Base-by-base conservation (phyloP, 2,888 invertebrate genomes). In the Choreutis nemorana region DNA sequence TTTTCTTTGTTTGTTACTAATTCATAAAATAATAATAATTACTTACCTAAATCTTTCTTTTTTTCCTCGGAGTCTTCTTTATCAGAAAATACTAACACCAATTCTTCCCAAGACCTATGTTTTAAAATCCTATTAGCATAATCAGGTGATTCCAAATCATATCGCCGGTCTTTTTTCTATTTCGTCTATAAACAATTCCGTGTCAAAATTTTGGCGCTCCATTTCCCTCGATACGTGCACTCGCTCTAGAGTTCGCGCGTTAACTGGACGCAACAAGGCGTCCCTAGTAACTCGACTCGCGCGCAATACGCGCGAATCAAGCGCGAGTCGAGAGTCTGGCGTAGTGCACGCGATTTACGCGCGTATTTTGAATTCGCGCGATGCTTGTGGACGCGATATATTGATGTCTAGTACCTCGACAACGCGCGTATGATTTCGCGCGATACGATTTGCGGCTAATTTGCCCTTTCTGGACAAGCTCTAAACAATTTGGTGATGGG, bases 101-200 rank as follows among this genome's bases (percentile, higher is more conserved):
- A 26, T 29, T 36, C 29, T 29, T 36, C 29, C 33, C 37, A 37
- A 23, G 28, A 21, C 27, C 32, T 30, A 8, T 30, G 13, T 30
- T 37, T 37, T 15, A 34, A 26, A 9, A 26, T 31, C 26, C 30
- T 35, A 30, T 39, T 32, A 5, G 35, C 18, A 35, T 37, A 39
- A 20, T 37, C 36, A 23, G 23, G 6, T 23, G 32, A 37, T 32
- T 32, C 33, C 23, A 34, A 16, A 29, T 39, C 31, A 32, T 34
- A 39, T 31, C 2, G 33, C 35, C 10, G 18, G 21, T 12, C 34
- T 30, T 29, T 34, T 36, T 6, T 36, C 33, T 6, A 37, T 21
- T 32, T 39, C 33, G 23, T 31, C 33, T n/a, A 36, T 34, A 34
- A 39, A 36, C 10, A 39, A 23, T 30, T 35, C 34, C 11, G 31